Base-by-base conservation (phyloP, 2,888 invertebrate genomes). In the Linnaemya vulpina region DNA sequence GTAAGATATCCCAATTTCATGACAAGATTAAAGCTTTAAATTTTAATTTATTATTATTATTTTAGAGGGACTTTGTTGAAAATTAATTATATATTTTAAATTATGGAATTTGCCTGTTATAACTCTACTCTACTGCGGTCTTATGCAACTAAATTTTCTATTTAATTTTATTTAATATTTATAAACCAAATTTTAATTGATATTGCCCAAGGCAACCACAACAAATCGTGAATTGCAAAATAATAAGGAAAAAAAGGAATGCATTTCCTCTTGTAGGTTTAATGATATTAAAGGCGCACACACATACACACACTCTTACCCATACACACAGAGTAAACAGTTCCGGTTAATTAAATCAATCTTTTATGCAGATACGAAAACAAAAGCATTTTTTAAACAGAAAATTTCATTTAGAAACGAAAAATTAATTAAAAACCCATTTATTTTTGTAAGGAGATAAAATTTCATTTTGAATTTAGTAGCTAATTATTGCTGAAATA, bases 161-260 rank as follows among this genome's bases (percentile, higher is more conserved):
- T 43, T 43, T 40, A 43, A 58, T 71, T n/a, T 43, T 46, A 60
- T 73, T 58, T 17, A 60, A 58, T 58, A 49, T 49, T 73, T 60
- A 58, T 60, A 46, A 60, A 46, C 30, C 25, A 58, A 60, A 35
- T 35, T 60, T 73, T 73, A 73, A 58, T 73, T 73, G 68, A 38
- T 38, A 77, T 53, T 40, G 62, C 13, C 17, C 15, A 35, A 67
- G 1, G 30, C 43, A 58, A 49, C 60, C 60, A 46, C 58, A 73
- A 49, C 17, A 20, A 46, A 73, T 46, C 46, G 35, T 73, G 46
- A 73, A 60, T 73, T 60, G 17, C 11, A 60, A 17, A 73, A 25
- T n/a, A 60, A 60, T 35, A 20, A 49, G 8, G n/a, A 38, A 38
- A 17, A 58, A 58, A 15, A 10, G n/a, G 55, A n/a, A 3, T 5